Evolutionary conservation across 2,888 invertebrate species (phyloP), one percentile per base, ranked within the genome.

Genomic region (Petrophora chlorosata): DNA sequence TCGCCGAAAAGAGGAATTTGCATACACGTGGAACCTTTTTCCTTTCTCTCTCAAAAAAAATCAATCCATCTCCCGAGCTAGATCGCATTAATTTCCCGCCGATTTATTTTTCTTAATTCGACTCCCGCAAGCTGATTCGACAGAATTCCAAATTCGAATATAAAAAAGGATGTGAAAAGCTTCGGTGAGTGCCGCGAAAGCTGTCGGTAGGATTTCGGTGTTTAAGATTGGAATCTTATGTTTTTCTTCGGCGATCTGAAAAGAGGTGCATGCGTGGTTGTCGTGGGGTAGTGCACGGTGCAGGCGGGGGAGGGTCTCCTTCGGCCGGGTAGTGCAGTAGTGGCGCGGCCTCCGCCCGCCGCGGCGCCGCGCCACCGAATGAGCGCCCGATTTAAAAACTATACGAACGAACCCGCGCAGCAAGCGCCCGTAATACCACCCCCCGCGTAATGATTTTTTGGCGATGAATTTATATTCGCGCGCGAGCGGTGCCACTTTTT

Each of bases 361-460:
- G 82, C 85, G 84, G 84, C 89, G 85, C 82, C 82, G 74, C 79
- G 81, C 76, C 79, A 73, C 65, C 81, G 86, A 89, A 85, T 86
- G 85, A 88, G 81, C 85, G 82, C 82, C 81, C 88, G 87, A 88
- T 88, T 90, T 89, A 89, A 89, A 90, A 89, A 90, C 89, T 90
- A 89, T 89, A 85, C 74, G 82, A 81, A 80, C 84, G 76, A 80
- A 83, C 86, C 81, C 88, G 85, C 90, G 86, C 89, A 82, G 82
- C 80, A 78, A 84, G 77, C 82, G 84, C 91, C 90, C 92, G 92
- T 92, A 92, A 92, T 92, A 92, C 92, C 92, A 92, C 92, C 92
- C 92, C 93, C 92, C 93, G 94, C 94, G 94, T 94, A 94, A 94
- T 94, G 94, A 94, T 94, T 94, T 94, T 94, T 94, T 94, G 94